Evolutionary conservation across 2,888 invertebrate species (phyloP).

Genomic region (Criorhina ranunculi): DNA sequence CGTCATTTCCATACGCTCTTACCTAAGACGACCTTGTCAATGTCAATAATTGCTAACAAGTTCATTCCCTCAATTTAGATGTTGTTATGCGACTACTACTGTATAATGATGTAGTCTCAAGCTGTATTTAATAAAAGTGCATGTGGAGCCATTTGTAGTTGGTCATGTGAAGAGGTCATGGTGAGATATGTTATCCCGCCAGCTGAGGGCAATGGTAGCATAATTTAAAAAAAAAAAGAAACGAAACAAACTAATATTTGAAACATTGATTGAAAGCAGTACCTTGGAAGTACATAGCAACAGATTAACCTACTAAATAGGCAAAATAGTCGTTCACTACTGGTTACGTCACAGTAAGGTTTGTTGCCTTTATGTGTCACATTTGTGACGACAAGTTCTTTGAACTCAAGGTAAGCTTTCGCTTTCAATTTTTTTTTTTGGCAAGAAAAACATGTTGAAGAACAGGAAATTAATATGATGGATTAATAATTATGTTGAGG

Average conservation of each 20-base stretch:
- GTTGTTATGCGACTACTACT: constrained; percentile 29
- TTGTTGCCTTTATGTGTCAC: background rate
- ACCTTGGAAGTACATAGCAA: constrained; percentile 45
- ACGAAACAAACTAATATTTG: background rate
- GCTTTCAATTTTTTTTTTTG: constrained; percentile 6
- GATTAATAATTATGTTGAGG: background rate
- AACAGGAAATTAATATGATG: background rate
- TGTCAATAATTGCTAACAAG: constrained; percentile 76
- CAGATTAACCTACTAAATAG: constrained; percentile 10
- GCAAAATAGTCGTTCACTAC: background rate
- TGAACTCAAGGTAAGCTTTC: constrained; percentile 47
- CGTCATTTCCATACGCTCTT: constrained; percentile 10
- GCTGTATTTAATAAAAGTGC: constrained; percentile 31
- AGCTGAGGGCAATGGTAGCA: constrained; percentile 34
- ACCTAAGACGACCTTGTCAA: constrained; percentile 68
- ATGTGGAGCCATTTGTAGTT: constrained; percentile 42
- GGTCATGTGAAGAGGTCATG: constrained; percentile 68
- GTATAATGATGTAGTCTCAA: background rate
- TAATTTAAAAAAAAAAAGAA: constrained; percentile 29
- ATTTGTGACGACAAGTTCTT: constrained; percentile 26
- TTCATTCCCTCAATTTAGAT: constrained; percentile 73
- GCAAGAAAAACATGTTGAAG: background rate
- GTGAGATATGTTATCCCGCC: constrained; percentile 34
- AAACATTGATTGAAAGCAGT: constrained; percentile 37
- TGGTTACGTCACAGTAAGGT: constrained; percentile 7